A percentile compares a stretch with the other conserved stretches of the same genome.
Conservation (phyloP, 2,113 vertebrate genomes). For the Zootoca vivipara region DNA sequence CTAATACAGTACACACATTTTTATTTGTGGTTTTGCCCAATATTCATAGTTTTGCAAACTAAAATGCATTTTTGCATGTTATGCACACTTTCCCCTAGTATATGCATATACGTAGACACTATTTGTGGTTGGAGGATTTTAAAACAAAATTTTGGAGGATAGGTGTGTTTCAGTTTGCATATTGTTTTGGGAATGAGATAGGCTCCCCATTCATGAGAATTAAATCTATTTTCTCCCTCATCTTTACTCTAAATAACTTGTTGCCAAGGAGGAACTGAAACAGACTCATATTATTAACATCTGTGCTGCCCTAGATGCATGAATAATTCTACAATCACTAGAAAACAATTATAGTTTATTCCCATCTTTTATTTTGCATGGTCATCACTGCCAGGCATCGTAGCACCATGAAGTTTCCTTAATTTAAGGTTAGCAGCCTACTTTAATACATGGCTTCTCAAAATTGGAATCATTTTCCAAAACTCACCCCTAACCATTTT, state of each 20-base stretch:
- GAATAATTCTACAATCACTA: background rate
- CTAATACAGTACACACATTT: no score
- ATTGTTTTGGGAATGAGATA: no score
- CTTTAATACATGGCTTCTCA: background rate
- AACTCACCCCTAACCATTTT: background rate
- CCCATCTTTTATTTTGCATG: background rate
- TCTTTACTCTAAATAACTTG: background rate
- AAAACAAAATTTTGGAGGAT: no score
- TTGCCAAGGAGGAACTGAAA: background rate
- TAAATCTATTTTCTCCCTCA: no score
- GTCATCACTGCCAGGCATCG: background rate
- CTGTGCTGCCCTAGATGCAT: background rate
- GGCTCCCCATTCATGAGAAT: no score
- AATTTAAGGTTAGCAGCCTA: fast-evolving
- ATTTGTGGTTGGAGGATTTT: no score
- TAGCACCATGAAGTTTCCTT: background rate
- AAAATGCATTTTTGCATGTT: no score
- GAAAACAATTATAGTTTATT: background rate
- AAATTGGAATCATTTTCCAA: background rate
- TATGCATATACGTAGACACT: no score
- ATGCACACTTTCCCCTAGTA: no score
- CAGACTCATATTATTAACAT: background rate
- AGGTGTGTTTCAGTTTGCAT: no score
- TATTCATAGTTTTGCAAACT: no score
- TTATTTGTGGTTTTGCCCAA: no score